phyloP scores from a whole-genome alignment of 2,888 invertebrate species.

The Philhelius pedissequus region DNA sequence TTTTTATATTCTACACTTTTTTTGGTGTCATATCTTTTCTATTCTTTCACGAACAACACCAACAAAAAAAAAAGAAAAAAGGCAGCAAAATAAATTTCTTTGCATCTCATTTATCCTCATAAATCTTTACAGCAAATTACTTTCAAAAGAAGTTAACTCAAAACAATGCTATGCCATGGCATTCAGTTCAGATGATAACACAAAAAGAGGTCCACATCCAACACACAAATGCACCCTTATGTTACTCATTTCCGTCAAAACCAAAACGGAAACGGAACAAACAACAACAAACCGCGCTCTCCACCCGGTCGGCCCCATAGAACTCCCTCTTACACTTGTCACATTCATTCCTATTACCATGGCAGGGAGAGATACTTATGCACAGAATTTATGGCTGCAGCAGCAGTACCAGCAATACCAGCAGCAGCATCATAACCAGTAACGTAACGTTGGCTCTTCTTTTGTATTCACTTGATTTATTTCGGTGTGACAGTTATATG shows the following conservation, averaged over 20 bases:
- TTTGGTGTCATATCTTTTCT: constrained; percentile 7
- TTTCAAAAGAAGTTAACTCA: constrained; percentile 64
- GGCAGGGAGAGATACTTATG: constrained; percentile 65
- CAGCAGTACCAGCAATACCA: neutral
- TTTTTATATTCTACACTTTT: neutral
- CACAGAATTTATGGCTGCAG: constrained; percentile 68
- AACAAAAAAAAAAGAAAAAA: neutral
- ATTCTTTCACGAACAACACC: neutral
- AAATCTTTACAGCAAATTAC: constrained; percentile 63
- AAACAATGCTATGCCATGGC: constrained; percentile 56
- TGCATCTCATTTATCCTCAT: constrained; percentile 64
- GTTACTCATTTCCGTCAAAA: constrained; percentile 62
- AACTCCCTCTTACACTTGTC: constrained; percentile 40
- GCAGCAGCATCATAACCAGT: neutral
- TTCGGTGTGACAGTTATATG: constrained; percentile 66
- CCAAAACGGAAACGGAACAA: constrained; percentile 59
- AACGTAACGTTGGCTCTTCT: constrained; percentile 8
- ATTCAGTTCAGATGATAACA: constrained; percentile 37
- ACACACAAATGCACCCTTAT: constrained; percentile 60
- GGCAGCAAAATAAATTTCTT: constrained; percentile 41
- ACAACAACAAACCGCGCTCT: constrained; percentile 25
- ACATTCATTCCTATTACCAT: constrained; percentile 63
- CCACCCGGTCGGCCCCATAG: neutral
- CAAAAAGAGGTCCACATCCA: constrained; percentile 33
- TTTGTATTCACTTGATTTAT: constrained; percentile 60